A percentile compares a stretch with the other conserved stretches of the same genome.
Evolutionary conservation across 1,140 invertebrate species (phyloP).

Genomic region (Drosophila setifemur): DNA sequence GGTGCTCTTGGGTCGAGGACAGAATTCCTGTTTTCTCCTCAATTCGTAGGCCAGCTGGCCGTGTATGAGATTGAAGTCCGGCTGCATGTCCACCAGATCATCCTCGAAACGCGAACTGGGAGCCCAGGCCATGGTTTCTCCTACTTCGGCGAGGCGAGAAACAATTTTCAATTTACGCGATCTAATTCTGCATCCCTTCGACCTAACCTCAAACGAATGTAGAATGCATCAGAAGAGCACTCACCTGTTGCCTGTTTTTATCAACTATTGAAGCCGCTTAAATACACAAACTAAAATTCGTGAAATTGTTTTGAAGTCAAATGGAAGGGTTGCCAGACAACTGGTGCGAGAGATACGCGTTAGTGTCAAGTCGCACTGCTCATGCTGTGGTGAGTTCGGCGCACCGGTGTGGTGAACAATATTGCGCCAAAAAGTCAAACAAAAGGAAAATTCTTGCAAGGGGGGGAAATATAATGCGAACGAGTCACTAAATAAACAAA

Average conservation of each 20-base stretch:
- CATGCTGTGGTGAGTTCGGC: not conserved
- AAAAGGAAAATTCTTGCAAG: conserved; percentile 19
- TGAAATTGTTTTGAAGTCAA: not conserved
- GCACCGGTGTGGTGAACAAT: conserved; percentile 29
- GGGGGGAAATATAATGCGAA: conserved; percentile 1
- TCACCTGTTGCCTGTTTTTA: not conserved
- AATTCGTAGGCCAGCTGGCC: conserved; percentile 49
- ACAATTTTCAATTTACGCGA: not conserved
- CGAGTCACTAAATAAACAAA: conserved; percentile 2
- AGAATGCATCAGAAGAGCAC: not conserved
- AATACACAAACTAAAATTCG: not conserved
- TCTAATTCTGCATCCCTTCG: not conserved
- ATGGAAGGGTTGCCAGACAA: not conserved
- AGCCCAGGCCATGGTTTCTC: conserved; percentile 60
- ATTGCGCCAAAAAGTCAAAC: conserved; percentile 72
- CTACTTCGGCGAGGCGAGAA: not conserved
- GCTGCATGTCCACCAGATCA: conserved; percentile 60
- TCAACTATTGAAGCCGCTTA: no score
- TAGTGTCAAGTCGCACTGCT: not conserved
- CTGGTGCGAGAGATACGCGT: not conserved
- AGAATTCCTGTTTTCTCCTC: conserved; percentile 5
- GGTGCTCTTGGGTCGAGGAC: conserved; percentile 38
- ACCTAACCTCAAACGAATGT: conserved; percentile 14
- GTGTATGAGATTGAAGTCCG: conserved; percentile 46
- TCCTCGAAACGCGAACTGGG: conserved; percentile 66